Percentiles rank a stretch among this genome's conserved stretches.
phyloP scores from a whole-genome alignment of 2,113 vertebrate genomes.

The human (Homo sapiens) region GRCh38 chr7:140506501-140507000 shows the following conservation, averaged over 20 bases:
- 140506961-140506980: neutral
- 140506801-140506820: neutral
- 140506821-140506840: rapidly evolving
- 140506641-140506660: too few species aligned
- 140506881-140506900: neutral
- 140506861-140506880: neutral
- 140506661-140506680: too few species aligned
- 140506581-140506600: too few species aligned
- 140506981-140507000: neutral
- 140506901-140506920: neutral
- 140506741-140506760: neutral
- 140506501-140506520: neutral
- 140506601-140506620: too few species aligned
- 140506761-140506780: neutral
- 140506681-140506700: too few species aligned
- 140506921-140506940: neutral
- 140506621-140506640: neutral
- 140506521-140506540: too few species aligned
- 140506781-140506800: neutral
- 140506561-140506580: too few species aligned
- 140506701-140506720: too few species aligned
- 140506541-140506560: too few species aligned
- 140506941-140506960: neutral
- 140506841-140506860: neutral
- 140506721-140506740: neutral